These are phyloP conservation scores for Rhinoderma darwinii DNA, from an alignment of 2,113 vertebrate genomes.

Conservation along the genomic window DNA sequence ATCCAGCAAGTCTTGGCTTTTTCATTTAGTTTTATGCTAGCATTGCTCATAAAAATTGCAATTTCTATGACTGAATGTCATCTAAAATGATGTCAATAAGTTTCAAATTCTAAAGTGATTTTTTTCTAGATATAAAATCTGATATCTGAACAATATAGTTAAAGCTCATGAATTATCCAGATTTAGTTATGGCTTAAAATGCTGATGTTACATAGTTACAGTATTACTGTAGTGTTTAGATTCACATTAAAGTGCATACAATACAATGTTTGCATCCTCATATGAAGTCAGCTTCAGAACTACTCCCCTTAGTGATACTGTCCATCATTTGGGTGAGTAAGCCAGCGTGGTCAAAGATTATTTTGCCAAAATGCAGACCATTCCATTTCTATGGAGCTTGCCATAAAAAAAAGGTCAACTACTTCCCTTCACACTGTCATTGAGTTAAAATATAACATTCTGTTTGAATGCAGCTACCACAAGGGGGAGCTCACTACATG, in stretches of 20 bases:
- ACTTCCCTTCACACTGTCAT: too few species aligned
- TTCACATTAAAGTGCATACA: too few species aligned
- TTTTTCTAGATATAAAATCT: not conserved
- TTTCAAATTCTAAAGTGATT: not conserved
- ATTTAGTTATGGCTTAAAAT: not conserved
- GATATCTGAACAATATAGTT: not conserved
- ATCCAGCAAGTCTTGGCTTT: not conserved
- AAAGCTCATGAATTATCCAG: not conserved
- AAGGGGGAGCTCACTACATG: not conserved
- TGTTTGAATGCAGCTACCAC: not conserved
- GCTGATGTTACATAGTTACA: too few species aligned
- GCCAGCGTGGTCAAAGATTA: too few species aligned
- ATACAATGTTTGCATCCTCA: too few species aligned
- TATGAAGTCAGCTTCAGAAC: too few species aligned
- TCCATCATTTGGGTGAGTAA: too few species aligned
- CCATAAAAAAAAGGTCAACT: too few species aligned
- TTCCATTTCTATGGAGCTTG: not conserved
- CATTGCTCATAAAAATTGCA: not conserved
- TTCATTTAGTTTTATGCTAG: conserved; percentile 8
- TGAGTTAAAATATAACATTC: not conserved
- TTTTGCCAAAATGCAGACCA: not conserved
- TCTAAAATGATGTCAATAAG: not conserved
- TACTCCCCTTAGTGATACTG: too few species aligned
- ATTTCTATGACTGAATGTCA: not conserved
- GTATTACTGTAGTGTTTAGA: too few species aligned